These are phyloP conservation scores for Drosophila ambigua DNA, from an alignment of 1,140 invertebrate species.

Conservation along the genomic window DNA sequence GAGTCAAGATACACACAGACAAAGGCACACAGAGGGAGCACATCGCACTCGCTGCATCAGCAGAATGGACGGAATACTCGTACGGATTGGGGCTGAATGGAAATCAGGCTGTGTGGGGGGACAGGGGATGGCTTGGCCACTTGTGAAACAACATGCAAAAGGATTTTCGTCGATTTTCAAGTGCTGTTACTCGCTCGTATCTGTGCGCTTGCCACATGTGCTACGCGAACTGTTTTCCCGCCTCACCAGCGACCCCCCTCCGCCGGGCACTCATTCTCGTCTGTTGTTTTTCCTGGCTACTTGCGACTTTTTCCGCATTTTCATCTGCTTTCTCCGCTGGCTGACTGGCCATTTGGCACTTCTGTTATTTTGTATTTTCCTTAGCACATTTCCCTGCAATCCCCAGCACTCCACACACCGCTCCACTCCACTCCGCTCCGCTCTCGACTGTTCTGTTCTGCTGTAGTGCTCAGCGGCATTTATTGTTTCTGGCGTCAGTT, in stretches of 20 bases:
- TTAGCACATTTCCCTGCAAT: slow-evolving; percentile 5
- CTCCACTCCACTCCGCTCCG: neutral
- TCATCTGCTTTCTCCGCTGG: neutral
- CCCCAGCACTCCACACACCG: neutral
- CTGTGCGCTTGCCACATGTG: slow-evolving; percentile 67
- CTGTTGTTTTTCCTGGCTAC: slow-evolving; percentile 44
- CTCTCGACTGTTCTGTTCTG: slow-evolving; percentile 16
- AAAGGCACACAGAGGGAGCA: slow-evolving; percentile 5
- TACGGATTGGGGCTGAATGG: slow-evolving; percentile 23
- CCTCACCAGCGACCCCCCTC: neutral
- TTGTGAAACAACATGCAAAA: slow-evolving; percentile 77
- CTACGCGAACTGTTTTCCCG: slow-evolving; percentile 17
- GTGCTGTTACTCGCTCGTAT: slow-evolving; percentile 28
- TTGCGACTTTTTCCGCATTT: slow-evolving; percentile 47
- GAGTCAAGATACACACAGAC: slow-evolving; percentile 26
- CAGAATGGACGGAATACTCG: slow-evolving; percentile 32
- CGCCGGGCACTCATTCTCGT: slow-evolving; percentile 8
- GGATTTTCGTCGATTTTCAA: slow-evolving; percentile 81
- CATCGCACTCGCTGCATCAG: slow-evolving; percentile 50
- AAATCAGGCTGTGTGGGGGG: slow-evolving; percentile 2
- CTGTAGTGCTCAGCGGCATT: slow-evolving; percentile 63
- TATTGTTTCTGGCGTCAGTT: slow-evolving; percentile 77
- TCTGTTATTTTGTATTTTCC: slow-evolving; percentile 61
- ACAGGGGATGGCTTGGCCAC: slow-evolving; percentile 37
- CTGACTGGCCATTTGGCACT: slow-evolving; percentile 68